Evolutionary conservation across 2,888 invertebrate species (phyloP).

Genomic region (Hydropsyche betteni): DNA sequence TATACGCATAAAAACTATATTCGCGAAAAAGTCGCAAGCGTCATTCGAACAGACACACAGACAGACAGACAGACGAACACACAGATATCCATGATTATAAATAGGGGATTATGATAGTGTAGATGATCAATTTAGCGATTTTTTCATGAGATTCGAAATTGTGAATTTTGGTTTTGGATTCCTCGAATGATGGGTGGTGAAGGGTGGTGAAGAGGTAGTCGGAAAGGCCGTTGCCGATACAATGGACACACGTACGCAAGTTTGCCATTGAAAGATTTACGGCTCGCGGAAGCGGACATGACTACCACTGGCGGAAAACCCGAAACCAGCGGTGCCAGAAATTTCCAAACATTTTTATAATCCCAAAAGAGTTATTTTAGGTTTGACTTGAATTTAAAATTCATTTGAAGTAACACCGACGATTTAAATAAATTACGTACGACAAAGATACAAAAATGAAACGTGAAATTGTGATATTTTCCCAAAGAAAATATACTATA

Average conservation of each 20-base stretch:
- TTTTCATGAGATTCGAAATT: too few relatives aligned
- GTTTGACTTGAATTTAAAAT: background rate
- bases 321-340: background rate
- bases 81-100: too few relatives aligned
- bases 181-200: background rate
- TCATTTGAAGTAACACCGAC: background rate
- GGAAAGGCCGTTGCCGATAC: background rate
- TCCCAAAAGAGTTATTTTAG: background rate
- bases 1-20: too few relatives aligned
- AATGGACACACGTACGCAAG: conserved; percentile 32
- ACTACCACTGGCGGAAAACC: conserved; percentile 12
- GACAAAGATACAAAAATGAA: background rate
- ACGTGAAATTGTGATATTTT: background rate
- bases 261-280: conserved; percentile 38
- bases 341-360: background rate
- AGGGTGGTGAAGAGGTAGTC: background rate
- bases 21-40: too few relatives aligned
- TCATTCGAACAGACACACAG: too few relatives aligned
- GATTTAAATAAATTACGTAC: background rate
- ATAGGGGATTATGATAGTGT: too few relatives aligned
- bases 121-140: too few relatives aligned
- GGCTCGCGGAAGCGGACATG: conserved; percentile 26
- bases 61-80: too few relatives aligned
- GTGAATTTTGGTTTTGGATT: too few relatives aligned
- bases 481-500: background rate